phyloP scores from a whole-genome alignment of 1,140 invertebrate genomes.

The Amyelois transitella region DNA sequence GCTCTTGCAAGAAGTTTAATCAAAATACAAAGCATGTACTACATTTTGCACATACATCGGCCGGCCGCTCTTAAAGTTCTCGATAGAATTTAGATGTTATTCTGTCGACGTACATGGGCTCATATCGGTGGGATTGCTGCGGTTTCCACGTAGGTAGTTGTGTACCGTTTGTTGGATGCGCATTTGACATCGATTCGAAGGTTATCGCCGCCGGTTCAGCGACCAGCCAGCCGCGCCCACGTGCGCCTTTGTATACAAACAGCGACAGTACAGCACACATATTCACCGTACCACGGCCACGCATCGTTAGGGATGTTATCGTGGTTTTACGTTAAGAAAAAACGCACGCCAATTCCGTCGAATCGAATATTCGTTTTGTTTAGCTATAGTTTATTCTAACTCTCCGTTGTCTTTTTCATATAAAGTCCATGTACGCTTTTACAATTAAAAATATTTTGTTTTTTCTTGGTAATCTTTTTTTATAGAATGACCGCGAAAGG shows the following conservation, averaged over 20 bases:
- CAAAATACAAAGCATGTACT: too few relatives aligned
- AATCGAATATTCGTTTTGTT: too few relatives aligned
- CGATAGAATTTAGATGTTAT: too few relatives aligned
- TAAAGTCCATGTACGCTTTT: too few relatives aligned
- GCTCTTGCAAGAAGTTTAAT: too few relatives aligned
- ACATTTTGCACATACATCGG: too few relatives aligned
- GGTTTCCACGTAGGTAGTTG: constrained; percentile 15
- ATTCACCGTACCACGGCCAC: constrained; percentile 17
- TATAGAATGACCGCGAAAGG: too few relatives aligned
- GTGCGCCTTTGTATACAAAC: constrained; percentile 65
- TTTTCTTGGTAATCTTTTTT: too few relatives aligned
- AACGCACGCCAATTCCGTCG: neutral
- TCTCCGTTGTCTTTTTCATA: too few relatives aligned
- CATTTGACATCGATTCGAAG: constrained; percentile 64
- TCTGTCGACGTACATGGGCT: neutral
- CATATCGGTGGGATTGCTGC: neutral
- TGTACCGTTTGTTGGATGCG: constrained; percentile 43
- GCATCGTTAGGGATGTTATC: neutral
- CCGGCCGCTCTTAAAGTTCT: too few relatives aligned
- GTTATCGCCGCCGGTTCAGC: constrained; percentile 66
- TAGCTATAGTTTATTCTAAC: too few relatives aligned
- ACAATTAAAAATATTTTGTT: too few relatives aligned
- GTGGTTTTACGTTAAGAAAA: neutral
- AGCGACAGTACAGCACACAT: constrained; percentile 24
- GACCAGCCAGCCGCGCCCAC: constrained; percentile 60